phyloP scores from a whole-genome alignment of 2,113 vertebrate genomes.

The Amblyopsis rosae region DNA sequence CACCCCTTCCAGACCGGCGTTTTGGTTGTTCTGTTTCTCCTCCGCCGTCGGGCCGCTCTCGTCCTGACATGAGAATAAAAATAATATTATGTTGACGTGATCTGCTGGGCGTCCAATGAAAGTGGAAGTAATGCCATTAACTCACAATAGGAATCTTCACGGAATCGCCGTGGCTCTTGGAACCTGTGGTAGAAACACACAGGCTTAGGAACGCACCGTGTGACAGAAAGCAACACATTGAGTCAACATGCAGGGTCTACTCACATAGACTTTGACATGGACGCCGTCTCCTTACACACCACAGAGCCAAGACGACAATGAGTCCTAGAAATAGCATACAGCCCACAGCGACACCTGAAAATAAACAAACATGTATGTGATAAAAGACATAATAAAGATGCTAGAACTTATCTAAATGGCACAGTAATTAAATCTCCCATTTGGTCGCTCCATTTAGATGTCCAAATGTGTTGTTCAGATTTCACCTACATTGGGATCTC shows the following conservation, averaged over 20 bases:
- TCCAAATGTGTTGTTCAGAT: no score
- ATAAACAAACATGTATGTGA: background rate
- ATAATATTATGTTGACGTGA: background rate
- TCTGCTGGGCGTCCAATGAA: background rate
- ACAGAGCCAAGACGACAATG: background rate
- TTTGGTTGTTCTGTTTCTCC: conserved; percentile 72
- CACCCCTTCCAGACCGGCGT: conserved; percentile 70
- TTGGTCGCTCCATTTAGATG: no score
- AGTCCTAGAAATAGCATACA: background rate
- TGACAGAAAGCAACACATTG: background rate
- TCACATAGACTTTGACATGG: conserved; percentile 51
- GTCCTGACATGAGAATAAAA: conserved; percentile 39
- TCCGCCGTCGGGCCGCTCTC: conserved; percentile 63
- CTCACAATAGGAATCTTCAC: conserved; percentile 80
- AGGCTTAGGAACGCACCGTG: conserved; percentile 2
- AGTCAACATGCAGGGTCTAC: conserved; percentile 17
- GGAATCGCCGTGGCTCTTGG: conserved; percentile 45
- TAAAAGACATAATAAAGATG: background rate
- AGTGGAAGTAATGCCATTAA: conserved; percentile 1
- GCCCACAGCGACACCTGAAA: conserved; percentile 34
- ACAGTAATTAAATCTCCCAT: background rate
- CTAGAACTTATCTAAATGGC: background rate
- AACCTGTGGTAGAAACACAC: conserved; percentile 41
- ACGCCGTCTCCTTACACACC: conserved; percentile 29
- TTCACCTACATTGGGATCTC: no score